Evolutionary conservation across 92 coral and sea anemone genomes (phyloP).

Genomic region (Zoanthus gigantus): DNA sequence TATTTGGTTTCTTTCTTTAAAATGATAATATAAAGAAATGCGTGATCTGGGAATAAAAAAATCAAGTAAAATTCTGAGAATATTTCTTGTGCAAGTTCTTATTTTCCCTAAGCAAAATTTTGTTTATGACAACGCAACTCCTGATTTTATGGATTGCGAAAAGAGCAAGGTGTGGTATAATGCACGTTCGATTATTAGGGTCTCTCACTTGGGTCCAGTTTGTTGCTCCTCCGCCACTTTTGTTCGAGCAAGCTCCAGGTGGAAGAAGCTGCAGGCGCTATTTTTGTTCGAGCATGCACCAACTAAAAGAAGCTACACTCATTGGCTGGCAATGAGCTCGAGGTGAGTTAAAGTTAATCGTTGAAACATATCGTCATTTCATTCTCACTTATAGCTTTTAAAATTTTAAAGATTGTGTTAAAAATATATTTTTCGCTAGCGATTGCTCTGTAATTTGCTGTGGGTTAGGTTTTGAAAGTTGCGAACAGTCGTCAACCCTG

Average conservation of each 20-base stretch:
- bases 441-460: background rate
- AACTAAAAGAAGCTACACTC: background rate
- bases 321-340: background rate
- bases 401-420: background rate
- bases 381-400: background rate
- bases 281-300: background rate
- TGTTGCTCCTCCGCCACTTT: background rate
- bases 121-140: background rate
- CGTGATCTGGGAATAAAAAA: background rate
- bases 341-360: background rate
- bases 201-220: background rate
- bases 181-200: background rate
- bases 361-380: background rate
- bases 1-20: background rate
- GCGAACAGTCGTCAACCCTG: background rate
- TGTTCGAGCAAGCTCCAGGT: background rate
- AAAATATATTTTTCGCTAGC: background rate
- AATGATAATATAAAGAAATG: background rate
- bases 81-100: background rate
- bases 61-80: background rate
- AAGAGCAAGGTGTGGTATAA: background rate
- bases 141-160: background rate
- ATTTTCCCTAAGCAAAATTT: background rate
- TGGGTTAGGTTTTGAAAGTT: background rate
- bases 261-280: background rate